Conservation (phyloP, 2,113 vertebrate genomes). For the Hippocampus guttulatus region DNA sequence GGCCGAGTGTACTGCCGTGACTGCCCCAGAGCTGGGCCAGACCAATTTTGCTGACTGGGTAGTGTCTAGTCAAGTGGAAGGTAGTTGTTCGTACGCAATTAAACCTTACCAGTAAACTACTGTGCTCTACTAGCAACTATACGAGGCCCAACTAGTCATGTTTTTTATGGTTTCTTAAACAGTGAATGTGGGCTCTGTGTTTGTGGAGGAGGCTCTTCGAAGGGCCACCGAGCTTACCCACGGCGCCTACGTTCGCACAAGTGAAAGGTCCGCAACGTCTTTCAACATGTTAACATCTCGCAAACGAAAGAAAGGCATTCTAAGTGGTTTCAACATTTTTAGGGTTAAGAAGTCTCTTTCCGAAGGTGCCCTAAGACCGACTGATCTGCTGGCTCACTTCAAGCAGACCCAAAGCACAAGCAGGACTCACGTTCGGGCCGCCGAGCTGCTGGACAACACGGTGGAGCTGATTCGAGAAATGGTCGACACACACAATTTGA, state of each 20-base stretch:
- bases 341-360: constrained; percentile 70
- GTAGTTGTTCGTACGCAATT: no score
- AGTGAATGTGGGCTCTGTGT: constrained; percentile 55
- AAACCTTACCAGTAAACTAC: no score
- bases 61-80: no score
- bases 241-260: constrained; percentile 67
- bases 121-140: no score
- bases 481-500: constrained; percentile 75
- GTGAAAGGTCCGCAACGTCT: constrained; percentile 60
- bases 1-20: no score
- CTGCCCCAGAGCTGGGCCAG: no score
- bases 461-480: constrained; percentile 78
- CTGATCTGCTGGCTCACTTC: constrained; percentile 75
- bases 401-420: constrained; percentile 70
- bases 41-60: no score
- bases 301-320: no score
- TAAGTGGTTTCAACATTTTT: neutral
- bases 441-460: constrained; percentile 75
- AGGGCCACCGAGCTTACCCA: constrained; percentile 65
- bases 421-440: constrained; percentile 65
- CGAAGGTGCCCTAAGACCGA: constrained; percentile 69
- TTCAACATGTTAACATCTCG: neutral
- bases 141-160: neutral
- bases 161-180: constrained; percentile 22
- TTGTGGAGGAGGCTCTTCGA: constrained; percentile 66